Conservation (phyloP, 2,797 vertebrate genomes). For the Tokudaia tokunoshimensis region DNA sequence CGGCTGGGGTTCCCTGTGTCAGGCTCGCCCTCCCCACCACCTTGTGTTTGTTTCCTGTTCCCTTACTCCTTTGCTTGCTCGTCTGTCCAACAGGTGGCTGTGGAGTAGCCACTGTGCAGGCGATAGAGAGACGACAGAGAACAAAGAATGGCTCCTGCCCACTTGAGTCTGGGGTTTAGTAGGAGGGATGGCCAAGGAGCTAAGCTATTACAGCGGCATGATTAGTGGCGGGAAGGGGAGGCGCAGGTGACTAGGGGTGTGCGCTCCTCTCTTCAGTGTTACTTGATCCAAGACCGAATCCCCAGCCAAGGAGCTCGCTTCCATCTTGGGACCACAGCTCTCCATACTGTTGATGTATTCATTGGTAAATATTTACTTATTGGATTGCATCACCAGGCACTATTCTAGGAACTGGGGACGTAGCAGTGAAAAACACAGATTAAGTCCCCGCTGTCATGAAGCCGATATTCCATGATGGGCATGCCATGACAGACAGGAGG, state of each 20-base stretch:
- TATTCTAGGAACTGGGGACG: constrained; percentile 54
- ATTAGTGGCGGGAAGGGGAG: neutral
- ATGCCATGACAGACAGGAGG: neutral
- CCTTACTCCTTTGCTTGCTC: neutral
- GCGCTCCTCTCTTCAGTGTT: neutral
- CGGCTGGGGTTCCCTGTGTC: neutral
- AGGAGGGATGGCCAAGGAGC: neutral
- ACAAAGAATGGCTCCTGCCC: neutral
- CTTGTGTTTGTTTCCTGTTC: neutral
- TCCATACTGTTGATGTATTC: constrained; percentile 20
- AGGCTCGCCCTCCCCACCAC: neutral
- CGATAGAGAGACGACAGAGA: neutral
- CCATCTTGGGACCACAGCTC: neutral
- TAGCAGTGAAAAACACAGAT: neutral
- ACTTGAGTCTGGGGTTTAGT: neutral
- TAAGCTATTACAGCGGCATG: fast-evolving
- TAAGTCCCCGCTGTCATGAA: neutral
- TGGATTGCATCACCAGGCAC: constrained; percentile 16
- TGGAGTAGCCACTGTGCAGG: neutral
- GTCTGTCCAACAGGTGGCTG: neutral
- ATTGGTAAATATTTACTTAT: constrained; percentile 43
- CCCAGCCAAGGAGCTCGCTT: neutral
- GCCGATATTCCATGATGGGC: neutral
- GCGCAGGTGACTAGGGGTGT: neutral
- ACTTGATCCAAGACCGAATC: neutral